Evolutionary conservation across 2,113 vertebrate genomes (phyloP).

Genomic region (Chlorodrepanis virens): DNA sequence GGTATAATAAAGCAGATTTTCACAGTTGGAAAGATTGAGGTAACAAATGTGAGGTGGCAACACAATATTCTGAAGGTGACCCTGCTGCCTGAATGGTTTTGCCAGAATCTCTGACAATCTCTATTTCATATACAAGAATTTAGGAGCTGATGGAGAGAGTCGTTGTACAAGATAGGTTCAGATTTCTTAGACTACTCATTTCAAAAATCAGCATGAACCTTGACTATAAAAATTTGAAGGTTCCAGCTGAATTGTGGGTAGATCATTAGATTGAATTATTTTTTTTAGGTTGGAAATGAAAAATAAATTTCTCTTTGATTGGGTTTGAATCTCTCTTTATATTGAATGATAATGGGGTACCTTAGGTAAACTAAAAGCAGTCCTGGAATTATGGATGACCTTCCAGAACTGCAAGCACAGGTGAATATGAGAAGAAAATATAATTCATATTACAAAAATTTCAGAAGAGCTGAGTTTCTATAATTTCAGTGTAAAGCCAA

Average conservation of each 20-base stretch:
- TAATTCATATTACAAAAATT: background rate
- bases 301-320: background rate
- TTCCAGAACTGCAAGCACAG: background rate
- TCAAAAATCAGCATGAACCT: background rate
- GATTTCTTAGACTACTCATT: background rate
- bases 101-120: background rate
- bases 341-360: background rate
- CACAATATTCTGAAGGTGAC: background rate
- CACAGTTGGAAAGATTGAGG: background rate
- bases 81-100: background rate
- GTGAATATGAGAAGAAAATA: background rate
- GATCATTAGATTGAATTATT: background rate
- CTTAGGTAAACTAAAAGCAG: background rate
- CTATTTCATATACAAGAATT: background rate
- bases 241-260: background rate
- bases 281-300: background rate
- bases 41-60: background rate
- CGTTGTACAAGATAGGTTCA: accelerated
- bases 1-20: background rate
- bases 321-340: background rate
- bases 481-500: background rate
- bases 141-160: background rate
- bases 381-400: background rate
- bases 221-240: background rate
- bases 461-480: background rate